A percentile compares a stretch with the other conserved stretches of the same genome.
phyloP scores from a whole-genome alignment of 2,797 vertebrate species.

The Aulostomus chinensis region DNA sequence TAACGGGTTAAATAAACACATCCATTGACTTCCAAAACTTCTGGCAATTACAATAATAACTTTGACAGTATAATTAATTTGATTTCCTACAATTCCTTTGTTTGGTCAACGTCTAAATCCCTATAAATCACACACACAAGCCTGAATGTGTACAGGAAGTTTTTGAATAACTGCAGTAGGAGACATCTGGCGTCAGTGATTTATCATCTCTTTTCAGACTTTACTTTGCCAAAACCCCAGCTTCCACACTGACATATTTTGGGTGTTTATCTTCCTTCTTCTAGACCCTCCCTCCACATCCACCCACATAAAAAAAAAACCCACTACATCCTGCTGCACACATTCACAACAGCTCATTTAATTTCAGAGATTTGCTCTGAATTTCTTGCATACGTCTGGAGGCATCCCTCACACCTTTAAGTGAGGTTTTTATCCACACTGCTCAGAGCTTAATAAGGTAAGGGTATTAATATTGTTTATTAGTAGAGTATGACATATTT shows the following conservation, averaged over 20 bases:
- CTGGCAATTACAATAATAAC: no score
- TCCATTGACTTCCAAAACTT: no score
- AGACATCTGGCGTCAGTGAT: not conserved
- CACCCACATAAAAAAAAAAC: conserved; percentile 48
- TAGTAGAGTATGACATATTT: not conserved
- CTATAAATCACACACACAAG: not conserved
- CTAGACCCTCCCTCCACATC: not conserved
- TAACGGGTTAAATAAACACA: no score
- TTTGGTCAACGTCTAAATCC: not conserved
- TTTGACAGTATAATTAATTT: no score
- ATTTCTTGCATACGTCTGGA: conserved; percentile 7
- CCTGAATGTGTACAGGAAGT: not conserved
- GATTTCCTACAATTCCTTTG: no score
- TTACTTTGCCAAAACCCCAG: not conserved
- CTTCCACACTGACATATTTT: not conserved
- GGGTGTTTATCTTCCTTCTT: conserved; percentile 40
- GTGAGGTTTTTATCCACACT: not conserved
- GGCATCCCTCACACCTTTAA: not conserved
- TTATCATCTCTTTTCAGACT: not conserved
- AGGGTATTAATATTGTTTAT: no score
- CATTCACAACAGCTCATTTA: conserved; percentile 22
- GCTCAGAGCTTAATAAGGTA: no score
- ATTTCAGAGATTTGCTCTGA: conserved; percentile 6
- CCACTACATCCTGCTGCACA: conserved; percentile 8
- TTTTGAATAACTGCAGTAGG: not conserved